These are phyloP conservation scores for Pseudomyrmex concolor DNA, from an alignment of 1,140 invertebrate species.

Conservation along the genomic window DNA sequence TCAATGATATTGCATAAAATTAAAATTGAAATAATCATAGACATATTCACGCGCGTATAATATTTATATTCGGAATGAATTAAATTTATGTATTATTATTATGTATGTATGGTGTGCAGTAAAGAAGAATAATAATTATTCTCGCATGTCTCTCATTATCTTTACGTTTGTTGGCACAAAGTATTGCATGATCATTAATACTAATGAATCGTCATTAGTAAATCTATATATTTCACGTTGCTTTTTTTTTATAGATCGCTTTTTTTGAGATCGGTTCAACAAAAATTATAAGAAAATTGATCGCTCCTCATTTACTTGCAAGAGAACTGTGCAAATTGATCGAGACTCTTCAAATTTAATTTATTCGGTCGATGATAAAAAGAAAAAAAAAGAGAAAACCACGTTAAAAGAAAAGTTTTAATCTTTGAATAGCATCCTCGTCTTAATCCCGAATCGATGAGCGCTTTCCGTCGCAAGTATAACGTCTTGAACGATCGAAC, in stretches of 20 bases:
- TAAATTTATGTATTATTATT: slow-evolving; percentile 33
- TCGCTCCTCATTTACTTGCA: slow-evolving; percentile 17
- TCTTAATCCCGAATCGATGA: not conserved
- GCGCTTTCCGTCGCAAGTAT: not conserved
- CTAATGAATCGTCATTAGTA: slow-evolving; percentile 8
- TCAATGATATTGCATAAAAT: slow-evolving; percentile 30
- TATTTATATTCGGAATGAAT: slow-evolving; percentile 33
- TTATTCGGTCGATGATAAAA: not conserved
- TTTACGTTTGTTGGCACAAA: slow-evolving; percentile 33
- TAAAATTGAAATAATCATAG: slow-evolving; percentile 53
- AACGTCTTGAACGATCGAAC: not conserved
- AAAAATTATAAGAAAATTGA: slow-evolving; percentile 12
- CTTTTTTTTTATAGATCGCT: not conserved
- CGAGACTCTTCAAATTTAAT: slow-evolving; percentile 39
- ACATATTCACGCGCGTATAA: slow-evolving; percentile 37
- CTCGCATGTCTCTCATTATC: slow-evolving; percentile 32
- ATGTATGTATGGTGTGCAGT: not conserved
- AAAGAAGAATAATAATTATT: slow-evolving; percentile 46
- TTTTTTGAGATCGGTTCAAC: not conserved
- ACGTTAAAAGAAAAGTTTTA: slow-evolving; percentile 10
- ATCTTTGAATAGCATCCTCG: slow-evolving; percentile 16
- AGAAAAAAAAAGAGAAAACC: not conserved
- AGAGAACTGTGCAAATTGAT: slow-evolving; percentile 17
- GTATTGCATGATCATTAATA: slow-evolving; percentile 21
- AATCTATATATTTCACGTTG: not conserved